Percentiles rank a stretch among this genome's conserved stretches.
phyloP scores from a whole-genome alignment of 2,113 vertebrate genomes.

The Caranx melampygus region DNA sequence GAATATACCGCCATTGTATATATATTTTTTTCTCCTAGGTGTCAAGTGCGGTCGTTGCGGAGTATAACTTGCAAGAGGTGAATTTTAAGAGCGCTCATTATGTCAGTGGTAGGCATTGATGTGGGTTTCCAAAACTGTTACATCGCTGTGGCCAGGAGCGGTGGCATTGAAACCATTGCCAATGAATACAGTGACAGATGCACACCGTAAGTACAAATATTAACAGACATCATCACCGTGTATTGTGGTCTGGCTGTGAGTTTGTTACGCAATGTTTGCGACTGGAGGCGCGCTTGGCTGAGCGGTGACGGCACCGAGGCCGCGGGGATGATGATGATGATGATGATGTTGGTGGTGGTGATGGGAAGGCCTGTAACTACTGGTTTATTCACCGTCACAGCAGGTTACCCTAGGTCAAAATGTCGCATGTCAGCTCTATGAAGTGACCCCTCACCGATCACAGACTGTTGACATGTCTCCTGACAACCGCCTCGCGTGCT shows the following conservation, averaged over 20 bases:
- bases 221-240: slow-evolving; percentile 33
- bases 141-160: slow-evolving; percentile 93
- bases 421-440: slow-evolving; percentile 20
- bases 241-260: slow-evolving; percentile 42
- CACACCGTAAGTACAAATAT: slow-evolving; percentile 90
- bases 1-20: slow-evolving; percentile 31
- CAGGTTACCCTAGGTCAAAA: slow-evolving; percentile 45
- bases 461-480: slow-evolving; percentile 22
- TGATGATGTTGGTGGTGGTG: slow-evolving; percentile 2
- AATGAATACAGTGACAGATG: slow-evolving; percentile 98
- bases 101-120: slow-evolving; percentile 97
- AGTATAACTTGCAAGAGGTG: slow-evolving; percentile 57
- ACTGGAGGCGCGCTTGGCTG: slow-evolving; percentile 37
- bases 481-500: slow-evolving; percentile 5
- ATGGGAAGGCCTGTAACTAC: slow-evolving; percentile 45
- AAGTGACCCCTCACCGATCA: neutral
- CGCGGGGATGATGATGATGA: slow-evolving; percentile 3
- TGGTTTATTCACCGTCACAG: slow-evolving; percentile 38
- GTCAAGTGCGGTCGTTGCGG: slow-evolving; percentile 58
- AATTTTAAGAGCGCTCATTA: slow-evolving; percentile 70
- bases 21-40: slow-evolving; percentile 47
- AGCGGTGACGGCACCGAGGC: neutral
- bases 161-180: slow-evolving; percentile 95
- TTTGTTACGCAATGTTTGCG: slow-evolving; percentile 74
- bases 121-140: slow-evolving; percentile 96